Evolutionary conservation across 2,888 invertebrate species (phyloP), one percentile per base, ranked within the genome.

Genomic region (Dynastes grantii): DNA sequence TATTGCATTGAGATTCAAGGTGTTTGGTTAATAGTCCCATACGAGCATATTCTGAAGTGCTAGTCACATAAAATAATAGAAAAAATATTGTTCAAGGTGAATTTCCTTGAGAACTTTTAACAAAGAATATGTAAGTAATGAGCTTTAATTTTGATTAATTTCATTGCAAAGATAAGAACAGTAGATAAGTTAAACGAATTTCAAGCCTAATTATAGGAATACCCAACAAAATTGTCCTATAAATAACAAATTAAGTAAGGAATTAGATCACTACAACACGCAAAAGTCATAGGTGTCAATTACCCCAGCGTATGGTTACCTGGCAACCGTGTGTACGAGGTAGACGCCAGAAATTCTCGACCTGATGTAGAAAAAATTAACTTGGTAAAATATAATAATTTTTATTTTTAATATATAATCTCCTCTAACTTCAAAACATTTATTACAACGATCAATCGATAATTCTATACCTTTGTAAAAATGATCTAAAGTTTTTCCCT

Each of bases 1-100:
- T 13, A 32, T 63, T 63, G 63, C 32, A 63, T 63, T 63, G 63
- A 63, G 63, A 63, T 63, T 63, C 32, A 63, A 63, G 63, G 63
- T 27, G 32, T 63, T n/a, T 32, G 11, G 29, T 63, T 8, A n/a
- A 32, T 63, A 32, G 29, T 22, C 29, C 27, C 65, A 16, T 65
- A 65, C 16, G 40, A 5, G n/a, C 40, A n/a, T 67, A 45, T 67
- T 45, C 45, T 45, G 45, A 45, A 67, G 1, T 5, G 6, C 40
- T n/a, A 1, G 64, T 45, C 40, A 22, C 67, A 67, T 22, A 3
- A n/a, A 67, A 40, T 67, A 67, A 64, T 64, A 8, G 27, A 64
- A n/a, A 37, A 64, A 16, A 27, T 22, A 45, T 61, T 40, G 40
- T 58, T 58, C 61, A 45, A 73, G 40, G 73, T 40, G 40, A 73